Percentiles rank a stretch among this genome's conserved stretches.
These are phyloP conservation scores for Drosophila infuscata DNA, from an alignment of 2,888 invertebrate genomes.

Conservation along the genomic window DNA sequence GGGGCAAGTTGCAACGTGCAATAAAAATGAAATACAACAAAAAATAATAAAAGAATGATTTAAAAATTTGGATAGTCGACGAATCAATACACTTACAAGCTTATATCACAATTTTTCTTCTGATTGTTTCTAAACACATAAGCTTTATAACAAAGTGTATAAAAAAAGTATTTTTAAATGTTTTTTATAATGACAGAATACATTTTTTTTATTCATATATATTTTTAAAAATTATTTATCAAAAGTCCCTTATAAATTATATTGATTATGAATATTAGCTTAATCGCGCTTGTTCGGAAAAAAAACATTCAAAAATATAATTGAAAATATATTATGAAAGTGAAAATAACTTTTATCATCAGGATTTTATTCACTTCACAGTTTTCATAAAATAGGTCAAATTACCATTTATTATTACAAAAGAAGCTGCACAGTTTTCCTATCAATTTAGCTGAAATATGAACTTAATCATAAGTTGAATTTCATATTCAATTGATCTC, in stretches of 20 bases:
- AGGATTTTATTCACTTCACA: neutral
- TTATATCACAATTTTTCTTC: accelerated
- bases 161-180: neutral
- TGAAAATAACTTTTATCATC: neutral
- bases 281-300: too few relatives aligned
- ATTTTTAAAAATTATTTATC: neutral
- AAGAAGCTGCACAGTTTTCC: neutral
- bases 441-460: neutral
- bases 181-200: neutral
- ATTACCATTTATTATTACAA: neutral
- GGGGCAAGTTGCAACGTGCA: conserved; percentile 1
- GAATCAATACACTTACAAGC: conserved; percentile 14
- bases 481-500: neutral
- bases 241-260: neutral
- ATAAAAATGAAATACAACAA: conserved; percentile 20
- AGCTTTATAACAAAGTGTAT: neutral
- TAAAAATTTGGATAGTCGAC: neutral
- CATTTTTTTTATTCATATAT: too few relatives aligned
- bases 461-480: neutral
- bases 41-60: conserved; percentile 14
- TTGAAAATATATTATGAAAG: neutral
- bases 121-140: neutral
- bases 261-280: too few relatives aligned
- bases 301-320: neutral
- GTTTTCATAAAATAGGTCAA: neutral